A percentile compares a stretch with the other conserved stretches of the same genome.
Conservation (phyloP, 2,113 vertebrate species). For the Toxotes chatareus region DNA sequence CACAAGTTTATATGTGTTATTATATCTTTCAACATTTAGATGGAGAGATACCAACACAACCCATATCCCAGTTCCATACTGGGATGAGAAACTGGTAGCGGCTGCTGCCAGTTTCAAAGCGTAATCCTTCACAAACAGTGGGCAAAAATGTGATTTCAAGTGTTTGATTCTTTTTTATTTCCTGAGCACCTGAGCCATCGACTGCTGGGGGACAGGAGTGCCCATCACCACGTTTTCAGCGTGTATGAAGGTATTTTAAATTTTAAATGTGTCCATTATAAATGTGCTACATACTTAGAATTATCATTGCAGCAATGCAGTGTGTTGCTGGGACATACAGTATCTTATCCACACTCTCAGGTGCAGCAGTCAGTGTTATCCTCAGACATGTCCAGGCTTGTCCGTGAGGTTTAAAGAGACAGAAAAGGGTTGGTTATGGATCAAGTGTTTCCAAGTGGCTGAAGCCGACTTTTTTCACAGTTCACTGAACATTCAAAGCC, state of each 20-base stretch:
- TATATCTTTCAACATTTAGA: no score
- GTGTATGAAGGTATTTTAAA: not conserved
- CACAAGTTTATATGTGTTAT: not conserved
- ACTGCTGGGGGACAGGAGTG: no score
- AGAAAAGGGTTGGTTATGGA: constrained; percentile 16
- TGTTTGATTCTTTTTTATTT: not conserved
- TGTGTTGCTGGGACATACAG: not conserved
- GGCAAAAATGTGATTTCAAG: not conserved
- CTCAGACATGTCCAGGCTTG: constrained; percentile 56
- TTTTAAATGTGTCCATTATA: no score
- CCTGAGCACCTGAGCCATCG: no score
- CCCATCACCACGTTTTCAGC: no score
- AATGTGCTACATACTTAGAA: not conserved
- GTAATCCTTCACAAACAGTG: no score
- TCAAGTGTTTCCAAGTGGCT: constrained; percentile 48
- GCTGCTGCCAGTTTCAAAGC: no score
- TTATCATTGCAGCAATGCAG: no score
- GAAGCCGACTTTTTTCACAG: constrained; percentile 2
- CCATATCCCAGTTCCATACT: no score
- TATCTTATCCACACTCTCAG: not conserved
- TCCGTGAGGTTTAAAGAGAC: not conserved
- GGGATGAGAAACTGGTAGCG: no score
- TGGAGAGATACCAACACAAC: no score
- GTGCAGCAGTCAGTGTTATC: constrained; percentile 14
- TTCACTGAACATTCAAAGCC: constrained; percentile 19